Evolutionary conservation across 2,797 vertebrate genomes (phyloP), one percentile per base, ranked within the genome.

Genomic region (Lycodopsis pacificus): DNA sequence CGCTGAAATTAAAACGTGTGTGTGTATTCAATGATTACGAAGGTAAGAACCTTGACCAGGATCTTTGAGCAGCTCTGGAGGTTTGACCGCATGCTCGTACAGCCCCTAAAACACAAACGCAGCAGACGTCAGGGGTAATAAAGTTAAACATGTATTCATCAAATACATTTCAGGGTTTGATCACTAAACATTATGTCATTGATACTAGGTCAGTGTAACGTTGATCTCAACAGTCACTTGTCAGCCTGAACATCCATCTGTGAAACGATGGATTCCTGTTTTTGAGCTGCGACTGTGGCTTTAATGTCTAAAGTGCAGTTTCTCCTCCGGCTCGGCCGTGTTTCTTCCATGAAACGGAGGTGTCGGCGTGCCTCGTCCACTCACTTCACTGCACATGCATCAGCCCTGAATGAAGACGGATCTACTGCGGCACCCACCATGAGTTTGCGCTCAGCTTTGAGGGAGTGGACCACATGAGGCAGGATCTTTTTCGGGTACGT

Each of bases 401-500:
- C 7, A 20, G 44, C 36, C 6, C 17, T 25, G 10, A 67, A 54
- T 17, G n/a, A 36, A 48, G 42, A 32, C 30, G 46, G 2, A 48
- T 2, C 15, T 20, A 2, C 32, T 17, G 7, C 20, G 34, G 9
- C 8, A 74, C 91, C 30, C 88, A 98, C 98, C 97, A 97, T 76
- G 70, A 96, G 84, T 86, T 96, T 96, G 9, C 97, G 95, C 69
- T 98, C 94, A 1, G 95, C 93, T 85, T 96, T 97, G 81, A 99
- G 93, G 10, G 89, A 82, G 56, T 94, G 93, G 59, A 97, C 88
- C 53, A 96, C 93, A 17, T 96, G 95, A 1, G 93, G 91, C 40
- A 96, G 87, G 75, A 98, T 97, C 92, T 95, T 94, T 78, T 86
- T 96, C 7, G 97, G 97, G 88, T 94, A 96, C 0, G 88, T 80